phyloP scores from a whole-genome alignment of 2,113 vertebrate genomes.

The Protobothrops mucrosquamatus region DNA sequence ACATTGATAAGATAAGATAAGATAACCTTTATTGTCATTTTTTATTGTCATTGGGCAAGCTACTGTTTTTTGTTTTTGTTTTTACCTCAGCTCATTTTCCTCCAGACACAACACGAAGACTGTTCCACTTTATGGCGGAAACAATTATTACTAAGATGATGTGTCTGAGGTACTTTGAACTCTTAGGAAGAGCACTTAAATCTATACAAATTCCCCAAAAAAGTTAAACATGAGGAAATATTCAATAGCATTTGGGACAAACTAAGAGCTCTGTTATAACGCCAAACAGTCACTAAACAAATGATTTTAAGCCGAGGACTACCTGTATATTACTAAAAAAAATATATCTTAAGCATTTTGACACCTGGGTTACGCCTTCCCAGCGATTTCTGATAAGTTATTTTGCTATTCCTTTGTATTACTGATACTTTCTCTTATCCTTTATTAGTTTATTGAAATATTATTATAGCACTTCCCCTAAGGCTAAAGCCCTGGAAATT shows the following conservation, averaged over 20 bases:
- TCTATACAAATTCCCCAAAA: not conserved
- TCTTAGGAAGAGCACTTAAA: not conserved
- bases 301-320: not conserved
- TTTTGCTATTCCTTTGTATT: not conserved
- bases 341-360: not conserved
- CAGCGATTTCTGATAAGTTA: not conserved
- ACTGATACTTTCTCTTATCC: not conserved
- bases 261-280: not conserved
- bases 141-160: not conserved
- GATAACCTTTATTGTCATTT: too few species aligned
- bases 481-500: slow-evolving; percentile 38
- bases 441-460: not conserved
- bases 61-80: not conserved
- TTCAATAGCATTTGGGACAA: not conserved
- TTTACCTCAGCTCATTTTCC: not conserved
- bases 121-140: too few species aligned
- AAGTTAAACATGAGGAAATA: not conserved
- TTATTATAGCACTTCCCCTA: slow-evolving; percentile 1
- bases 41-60: not conserved
- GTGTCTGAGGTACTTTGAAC: not conserved
- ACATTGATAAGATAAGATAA: too few species aligned
- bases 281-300: too few species aligned
- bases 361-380: not conserved
- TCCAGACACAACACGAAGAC: not conserved
- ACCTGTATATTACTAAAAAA: not conserved